These are phyloP conservation scores for Potamarius usumacintae DNA, from an alignment of 2,113 vertebrate species.

Conservation along the genomic window DNA sequence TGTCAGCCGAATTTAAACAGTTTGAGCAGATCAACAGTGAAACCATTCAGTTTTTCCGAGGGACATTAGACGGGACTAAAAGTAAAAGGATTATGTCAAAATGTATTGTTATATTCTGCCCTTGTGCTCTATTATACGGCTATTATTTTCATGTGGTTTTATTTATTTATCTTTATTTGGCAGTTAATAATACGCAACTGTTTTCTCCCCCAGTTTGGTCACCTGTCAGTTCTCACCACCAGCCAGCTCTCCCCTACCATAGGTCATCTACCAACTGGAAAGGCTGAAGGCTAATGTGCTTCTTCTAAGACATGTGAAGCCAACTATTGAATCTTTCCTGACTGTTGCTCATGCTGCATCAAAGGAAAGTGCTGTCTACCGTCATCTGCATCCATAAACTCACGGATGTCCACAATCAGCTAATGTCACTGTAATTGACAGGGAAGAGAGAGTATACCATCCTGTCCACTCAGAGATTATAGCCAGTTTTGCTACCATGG, in stretches of 20 bases:
- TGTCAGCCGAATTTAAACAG: background rate
- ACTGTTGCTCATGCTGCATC: background rate
- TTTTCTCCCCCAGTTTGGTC: background rate
- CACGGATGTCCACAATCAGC: background rate
- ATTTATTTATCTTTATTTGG: background rate
- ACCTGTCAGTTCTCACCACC: background rate
- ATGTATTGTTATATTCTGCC: background rate
- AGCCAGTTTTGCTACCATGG: background rate
- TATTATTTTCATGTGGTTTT: background rate
- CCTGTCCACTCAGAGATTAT: background rate
- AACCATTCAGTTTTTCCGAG: background rate
- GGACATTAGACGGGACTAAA: background rate
- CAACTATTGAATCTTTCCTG: background rate
- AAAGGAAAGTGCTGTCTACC: background rate
- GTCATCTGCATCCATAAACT: background rate
- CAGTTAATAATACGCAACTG: background rate
- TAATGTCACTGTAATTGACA: background rate
- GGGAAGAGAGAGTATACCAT: background rate
- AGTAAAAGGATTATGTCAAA: background rate
- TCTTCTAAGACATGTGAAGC: background rate
- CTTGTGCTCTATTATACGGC: too few relatives aligned
- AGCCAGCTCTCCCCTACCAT: background rate
- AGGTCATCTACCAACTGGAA: background rate
- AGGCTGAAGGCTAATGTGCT: background rate
- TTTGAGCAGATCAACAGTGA: background rate